Base-by-base conservation (phyloP, 1,140 invertebrate species). In the Akabosia matsudoensis region DNA sequence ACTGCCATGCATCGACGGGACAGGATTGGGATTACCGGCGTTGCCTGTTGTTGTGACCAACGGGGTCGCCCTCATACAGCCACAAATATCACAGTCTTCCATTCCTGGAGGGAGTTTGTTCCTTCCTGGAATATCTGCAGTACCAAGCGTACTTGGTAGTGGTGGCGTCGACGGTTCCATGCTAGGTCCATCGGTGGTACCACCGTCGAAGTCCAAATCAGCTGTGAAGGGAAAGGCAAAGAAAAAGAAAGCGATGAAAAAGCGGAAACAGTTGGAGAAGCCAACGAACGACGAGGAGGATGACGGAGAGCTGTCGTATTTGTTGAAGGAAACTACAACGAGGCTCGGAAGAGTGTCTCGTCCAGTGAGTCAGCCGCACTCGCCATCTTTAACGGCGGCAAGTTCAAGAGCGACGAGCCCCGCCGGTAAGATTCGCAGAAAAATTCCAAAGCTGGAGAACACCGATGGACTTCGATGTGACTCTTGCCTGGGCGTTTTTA, bases 401-500 rank as follows among this genome's bases (percentile, higher is more conserved):
- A 51, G 22, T 72, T 72, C 70, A 14, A 45, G 33, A 72, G 33
- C 34, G 2, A 14, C 70, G 3, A 72, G 70, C 28, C 33, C 70
- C 22, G 45, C 24, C 33, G 4, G 33, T 26, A 72, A 34, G 24
- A 34, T 4, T 72, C 2, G 18, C 56, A 75, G 78, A 67, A 74
- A 79, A 79, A 75, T 26, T n/a, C n/a, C 78, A 45, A 76, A 28
- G 74, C 78, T 22, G 74, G 74, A 45, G 61, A 73, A 74, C 61
- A 76, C 33, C 79, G 54, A 10, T 10, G 61, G 26, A 30, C 31
- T 67, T 81, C 51, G 75, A 14, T 81, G 80, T 61, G 74, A 79
- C 72, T 33, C 34, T 16, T 81, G 80, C 67, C 67, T 30, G 26
- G 75, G 78, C 74, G 71, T 79, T n/a, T 81, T 78, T 73, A 18